Base-by-base conservation (phyloP, 2,888 invertebrate genomes). In the Rotaria sp. region DNA sequence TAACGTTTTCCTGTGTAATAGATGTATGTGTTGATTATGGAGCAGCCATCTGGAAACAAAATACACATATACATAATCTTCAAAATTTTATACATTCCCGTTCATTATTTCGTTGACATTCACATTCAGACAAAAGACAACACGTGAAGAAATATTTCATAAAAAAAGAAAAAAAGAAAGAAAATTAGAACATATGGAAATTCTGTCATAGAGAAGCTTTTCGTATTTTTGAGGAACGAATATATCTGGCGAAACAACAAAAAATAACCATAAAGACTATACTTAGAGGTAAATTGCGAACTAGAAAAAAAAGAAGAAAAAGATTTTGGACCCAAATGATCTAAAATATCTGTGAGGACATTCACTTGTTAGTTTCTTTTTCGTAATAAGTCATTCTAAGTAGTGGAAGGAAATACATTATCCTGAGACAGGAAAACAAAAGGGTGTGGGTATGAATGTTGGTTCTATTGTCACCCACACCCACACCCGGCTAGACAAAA, bases 1-100 rank as follows among this genome's bases (percentile, higher is more conserved):
- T 97, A 89, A 97, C 97, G 93, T 97, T 98, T 93, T 98, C 97
- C 92, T 96, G 93, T 90, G 97, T 97, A 92, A 84, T 45, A 24
- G 80, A n/a, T 15, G 41, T 45, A n/a, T 13, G 38, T 13, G 41
- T 80, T 26, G 80, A 80, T n/a, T 45, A 10, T n/a, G n/a, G 45
- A 13, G 80, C 15, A 10, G 80, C 80, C 80, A 80, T 80, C 80
- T 80, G n/a, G n/a, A 80, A 80, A 45, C 11, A 80, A 45, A 80
- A n/a, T 10, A 45, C n/a, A n/a, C n/a, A 45, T 45, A 26, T 80
- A 24, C 26, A 67, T 67, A 52, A 35, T 30, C 35, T 35, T 35
- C 35, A 21, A 21, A 21, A 1, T 67, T 67, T 67, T 24, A 55
- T 26, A 55, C 55, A 55, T 26, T 55, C 24, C 4, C 26, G 26